Evolutionary conservation across 2,113 vertebrate species (phyloP).

Genomic region (Thymallus thymallus): DNA sequence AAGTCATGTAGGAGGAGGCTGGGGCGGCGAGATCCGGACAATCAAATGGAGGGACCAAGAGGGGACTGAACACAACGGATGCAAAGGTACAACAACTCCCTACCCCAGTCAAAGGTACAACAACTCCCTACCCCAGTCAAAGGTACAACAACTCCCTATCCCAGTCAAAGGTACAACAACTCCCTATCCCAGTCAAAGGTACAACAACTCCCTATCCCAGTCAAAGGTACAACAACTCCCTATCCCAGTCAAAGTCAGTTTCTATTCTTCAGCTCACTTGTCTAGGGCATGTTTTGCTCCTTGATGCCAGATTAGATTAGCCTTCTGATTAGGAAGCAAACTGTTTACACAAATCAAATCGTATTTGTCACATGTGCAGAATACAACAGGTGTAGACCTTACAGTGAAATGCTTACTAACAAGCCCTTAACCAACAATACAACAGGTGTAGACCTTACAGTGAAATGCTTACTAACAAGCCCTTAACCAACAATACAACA

Average conservation of each 20-base stretch:
- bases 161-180: not conserved
- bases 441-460: no score
- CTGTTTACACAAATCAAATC: conserved; percentile 24
- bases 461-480: no score
- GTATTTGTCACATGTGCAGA: conserved; percentile 9
- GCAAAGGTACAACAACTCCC: conserved; percentile 78
- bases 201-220: not conserved
- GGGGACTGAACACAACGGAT: conserved; percentile 76
- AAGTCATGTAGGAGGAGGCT: conserved; percentile 72
- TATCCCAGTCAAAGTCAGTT: not conserved
- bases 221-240: conserved; percentile 75
- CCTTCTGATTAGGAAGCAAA: not conserved
- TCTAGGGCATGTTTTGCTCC: conserved; percentile 2
- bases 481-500: no score
- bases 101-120: not conserved
- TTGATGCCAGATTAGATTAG: conserved; percentile 23
- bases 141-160: not conserved
- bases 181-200: not conserved
- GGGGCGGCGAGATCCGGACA: conserved; percentile 83
- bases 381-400: no score
- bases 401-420: no score
- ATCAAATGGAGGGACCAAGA: conserved; percentile 85
- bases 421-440: no score
- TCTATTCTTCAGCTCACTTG: not conserved
- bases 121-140: not conserved